Conservation (phyloP, 1,140 invertebrate genomes). For the Hylaeus volcanicus region DNA sequence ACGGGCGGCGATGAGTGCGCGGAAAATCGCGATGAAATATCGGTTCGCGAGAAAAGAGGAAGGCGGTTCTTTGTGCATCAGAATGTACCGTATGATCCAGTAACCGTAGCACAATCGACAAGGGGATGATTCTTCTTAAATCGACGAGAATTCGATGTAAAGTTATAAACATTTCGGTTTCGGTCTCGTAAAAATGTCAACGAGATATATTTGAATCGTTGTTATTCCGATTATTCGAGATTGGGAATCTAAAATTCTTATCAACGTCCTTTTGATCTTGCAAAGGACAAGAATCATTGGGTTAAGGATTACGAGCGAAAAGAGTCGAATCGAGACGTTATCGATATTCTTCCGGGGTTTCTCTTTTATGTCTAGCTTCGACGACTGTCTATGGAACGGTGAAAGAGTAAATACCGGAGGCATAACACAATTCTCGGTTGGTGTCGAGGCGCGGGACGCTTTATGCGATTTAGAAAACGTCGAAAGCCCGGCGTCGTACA, state of each 20-base stretch:
- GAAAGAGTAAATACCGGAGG: constrained; percentile 1
- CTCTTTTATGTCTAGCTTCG: neutral
- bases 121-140: no score
- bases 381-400: neutral
- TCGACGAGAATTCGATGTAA: no score
- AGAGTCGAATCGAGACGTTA: neutral
- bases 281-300: no score
- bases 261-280: no score
- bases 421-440: neutral
- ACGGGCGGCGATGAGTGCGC: constrained; percentile 44
- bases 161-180: no score
- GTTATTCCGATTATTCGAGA: no score
- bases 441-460: neutral
- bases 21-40: constrained; percentile 54
- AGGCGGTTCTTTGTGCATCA: constrained; percentile 21
- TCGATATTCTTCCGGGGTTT: neutral
- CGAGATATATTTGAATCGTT: no score
- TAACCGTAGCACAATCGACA: no score
- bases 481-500: neutral
- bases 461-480: constrained; percentile 24
- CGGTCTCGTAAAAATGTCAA: no score
- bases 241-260: no score
- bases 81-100: no score
- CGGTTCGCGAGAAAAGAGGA: constrained; percentile 11
- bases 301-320: no score